Base-by-base conservation (phyloP, 2,797 vertebrate genomes). In the Iguana delicatissima region DNA sequence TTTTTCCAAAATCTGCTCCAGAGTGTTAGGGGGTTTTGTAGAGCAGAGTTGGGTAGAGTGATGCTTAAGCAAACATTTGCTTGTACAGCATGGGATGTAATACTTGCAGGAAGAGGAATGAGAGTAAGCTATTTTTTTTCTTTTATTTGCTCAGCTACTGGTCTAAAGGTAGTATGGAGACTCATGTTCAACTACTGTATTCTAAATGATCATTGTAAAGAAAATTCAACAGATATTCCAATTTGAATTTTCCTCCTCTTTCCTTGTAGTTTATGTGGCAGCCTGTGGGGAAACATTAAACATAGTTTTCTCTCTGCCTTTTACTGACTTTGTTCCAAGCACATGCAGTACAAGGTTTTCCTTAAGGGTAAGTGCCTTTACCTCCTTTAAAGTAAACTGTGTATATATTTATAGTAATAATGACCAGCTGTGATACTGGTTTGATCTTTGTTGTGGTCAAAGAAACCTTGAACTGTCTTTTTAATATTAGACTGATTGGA, bases 211-310 rank as follows among this genome's bases (percentile, higher is more conserved):
- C 0, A 29, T 4, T 6, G 67, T 0, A 64, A 22, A 6, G 2
- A 57, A 2, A 67, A 26, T 46, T 46, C 42, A 46, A 46, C 42
- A 46, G 42, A 46, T 46, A 42, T 57, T 89, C 86, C 80, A 73
- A 91, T 74, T 67, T 89, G 0, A 55, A 93, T 76, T 84, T 72
- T 76, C 91, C 55, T 91, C 22, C 26, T 95, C 2, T 96, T 95
- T 55, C 93, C 85, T 96, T 94, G 2, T 96, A 99, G 99, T 99
- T 93, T 99, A 99, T 97, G 97, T 99, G 87, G 99, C 98, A 96
- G 99, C 99, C 92, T 99, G 99, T 90, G 99, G 99, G 80, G 99
- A 99, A 97, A 99, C 99, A 24, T 94, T 99, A 95, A 99, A 98
- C 96, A 98, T 99, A 93, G 98, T 99, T 96, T 99, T 99, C 97